These are phyloP conservation scores for Paratrypauchen microcephalus DNA, from an alignment of 2,797 vertebrate genomes.

Conservation along the genomic window DNA sequence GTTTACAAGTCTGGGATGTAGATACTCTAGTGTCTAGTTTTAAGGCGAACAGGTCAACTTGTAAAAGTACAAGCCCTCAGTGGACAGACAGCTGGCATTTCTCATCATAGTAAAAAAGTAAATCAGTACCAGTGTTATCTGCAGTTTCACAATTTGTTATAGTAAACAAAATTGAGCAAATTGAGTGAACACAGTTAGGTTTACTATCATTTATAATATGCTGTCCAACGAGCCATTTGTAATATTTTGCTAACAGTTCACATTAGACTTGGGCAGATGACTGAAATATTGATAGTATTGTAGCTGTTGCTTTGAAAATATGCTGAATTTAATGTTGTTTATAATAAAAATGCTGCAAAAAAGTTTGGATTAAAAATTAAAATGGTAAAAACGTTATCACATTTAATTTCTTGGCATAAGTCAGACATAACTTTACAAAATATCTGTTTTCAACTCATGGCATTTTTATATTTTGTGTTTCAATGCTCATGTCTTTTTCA, in stretches of 20 bases:
- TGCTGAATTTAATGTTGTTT: too few species aligned
- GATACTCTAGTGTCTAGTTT: conserved; percentile 41
- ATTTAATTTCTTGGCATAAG: too few species aligned
- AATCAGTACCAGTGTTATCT: conserved; percentile 2
- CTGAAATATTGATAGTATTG: too few species aligned
- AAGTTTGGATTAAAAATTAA: too few species aligned
- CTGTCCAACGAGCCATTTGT: too few species aligned
- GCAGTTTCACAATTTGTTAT: background rate
- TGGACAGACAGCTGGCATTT: conserved; percentile 43
- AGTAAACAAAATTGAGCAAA: too few species aligned
- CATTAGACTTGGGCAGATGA: too few species aligned
- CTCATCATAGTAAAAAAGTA: conserved; percentile 31
- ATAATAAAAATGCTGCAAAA: too few species aligned
- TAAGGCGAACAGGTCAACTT: conserved; percentile 40
- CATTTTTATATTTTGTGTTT: background rate
- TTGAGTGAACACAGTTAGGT: too few species aligned
- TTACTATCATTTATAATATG: background rate
- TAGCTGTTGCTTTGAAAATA: too few species aligned
- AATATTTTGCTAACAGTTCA: too few species aligned
- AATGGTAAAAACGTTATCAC: too few species aligned
- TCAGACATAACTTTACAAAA: background rate
- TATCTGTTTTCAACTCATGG: background rate
- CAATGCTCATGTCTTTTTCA: background rate
- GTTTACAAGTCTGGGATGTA: conserved; percentile 43
- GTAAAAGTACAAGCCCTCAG: conserved; percentile 47